Conservation (phyloP, 2,797 vertebrate genomes). For the Etheostoma perlongum region DNA sequence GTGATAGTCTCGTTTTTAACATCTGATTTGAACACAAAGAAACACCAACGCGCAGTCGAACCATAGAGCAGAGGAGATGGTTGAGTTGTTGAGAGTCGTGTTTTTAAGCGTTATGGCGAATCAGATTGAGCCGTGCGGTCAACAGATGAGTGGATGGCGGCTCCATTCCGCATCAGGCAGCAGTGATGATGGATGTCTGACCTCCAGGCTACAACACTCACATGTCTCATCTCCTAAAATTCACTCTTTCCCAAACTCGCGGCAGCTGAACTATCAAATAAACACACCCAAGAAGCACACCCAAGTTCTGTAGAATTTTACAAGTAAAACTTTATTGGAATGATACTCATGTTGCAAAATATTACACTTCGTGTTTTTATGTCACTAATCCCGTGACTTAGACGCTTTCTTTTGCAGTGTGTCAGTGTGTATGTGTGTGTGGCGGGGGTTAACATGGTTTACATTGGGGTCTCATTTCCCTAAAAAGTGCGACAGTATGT, state of each 20-base stretch:
- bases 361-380: constrained; percentile 79
- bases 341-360: constrained; percentile 86
- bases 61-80: background rate
- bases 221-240: background rate
- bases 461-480: constrained; percentile 73
- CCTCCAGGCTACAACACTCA: constrained; percentile 20
- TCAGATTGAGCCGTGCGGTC: constrained; percentile 27
- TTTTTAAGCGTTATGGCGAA: constrained; percentile 10
- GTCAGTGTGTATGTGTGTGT: constrained; percentile 37
- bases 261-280: background rate
- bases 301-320: constrained; percentile 70
- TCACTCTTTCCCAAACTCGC: background rate
- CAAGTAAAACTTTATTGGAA: constrained; percentile 89
- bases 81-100: background rate
- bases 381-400: constrained; percentile 70
- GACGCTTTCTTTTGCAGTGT: constrained; percentile 71
- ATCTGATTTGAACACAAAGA: constrained; percentile 5
- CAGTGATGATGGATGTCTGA: constrained; percentile 56
- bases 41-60: background rate
- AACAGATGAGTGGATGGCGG: constrained; percentile 58
- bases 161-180: constrained; percentile 44
- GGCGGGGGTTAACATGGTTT: constrained; percentile 63
- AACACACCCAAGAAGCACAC: constrained; percentile 8
- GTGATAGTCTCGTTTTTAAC: background rate
- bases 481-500: constrained; percentile 80